Evolutionary conservation across 53 echinoderm and acorn worm genomes (phyloP).

Genomic region (Henricia sp.): DNA sequence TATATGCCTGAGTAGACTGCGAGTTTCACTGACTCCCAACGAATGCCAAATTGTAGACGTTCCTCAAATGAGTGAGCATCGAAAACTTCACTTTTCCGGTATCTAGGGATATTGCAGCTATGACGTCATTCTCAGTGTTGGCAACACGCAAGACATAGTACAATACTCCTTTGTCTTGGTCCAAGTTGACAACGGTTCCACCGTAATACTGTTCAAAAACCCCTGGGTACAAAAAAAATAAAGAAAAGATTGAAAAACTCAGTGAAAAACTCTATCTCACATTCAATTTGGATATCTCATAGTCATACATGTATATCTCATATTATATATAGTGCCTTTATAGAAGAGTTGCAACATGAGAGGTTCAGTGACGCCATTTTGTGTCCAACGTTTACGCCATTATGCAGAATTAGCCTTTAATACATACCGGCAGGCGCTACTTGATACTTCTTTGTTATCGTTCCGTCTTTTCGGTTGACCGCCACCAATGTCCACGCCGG

Average conservation of each 20-base stretch:
- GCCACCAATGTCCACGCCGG: constrained; percentile 80
- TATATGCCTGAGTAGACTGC: too few species aligned
- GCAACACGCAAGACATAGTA: constrained; percentile 81
- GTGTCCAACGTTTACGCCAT: too few species aligned
- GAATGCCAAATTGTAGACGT: constrained; percentile 81
- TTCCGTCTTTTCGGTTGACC: constrained; percentile 68
- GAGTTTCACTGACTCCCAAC: too few species aligned
- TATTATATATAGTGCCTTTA: too few species aligned
- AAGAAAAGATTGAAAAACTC: background rate
- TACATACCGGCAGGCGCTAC: constrained; percentile 77
- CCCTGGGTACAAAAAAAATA: constrained; percentile 60
- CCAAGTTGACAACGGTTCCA: constrained; percentile 79
- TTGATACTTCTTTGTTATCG: constrained; percentile 62
- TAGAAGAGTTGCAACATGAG: too few species aligned
- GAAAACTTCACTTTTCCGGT: constrained; percentile 69
- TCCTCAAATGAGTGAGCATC: constrained; percentile 67
- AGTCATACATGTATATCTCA: too few species aligned
- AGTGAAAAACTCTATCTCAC: too few species aligned
- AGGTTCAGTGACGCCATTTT: too few species aligned
- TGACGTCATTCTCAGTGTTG: constrained; percentile 73
- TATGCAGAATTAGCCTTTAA: background rate
- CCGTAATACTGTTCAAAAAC: constrained; percentile 78
- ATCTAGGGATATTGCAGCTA: constrained; percentile 72
- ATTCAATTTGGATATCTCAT: too few species aligned
- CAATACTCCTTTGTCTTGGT: constrained; percentile 77